A percentile compares a stretch with the other conserved stretches of the same genome.
Evolutionary conservation across 2,888 invertebrate species (phyloP).

Genomic region (Tromatobia lineatoria): DNA sequence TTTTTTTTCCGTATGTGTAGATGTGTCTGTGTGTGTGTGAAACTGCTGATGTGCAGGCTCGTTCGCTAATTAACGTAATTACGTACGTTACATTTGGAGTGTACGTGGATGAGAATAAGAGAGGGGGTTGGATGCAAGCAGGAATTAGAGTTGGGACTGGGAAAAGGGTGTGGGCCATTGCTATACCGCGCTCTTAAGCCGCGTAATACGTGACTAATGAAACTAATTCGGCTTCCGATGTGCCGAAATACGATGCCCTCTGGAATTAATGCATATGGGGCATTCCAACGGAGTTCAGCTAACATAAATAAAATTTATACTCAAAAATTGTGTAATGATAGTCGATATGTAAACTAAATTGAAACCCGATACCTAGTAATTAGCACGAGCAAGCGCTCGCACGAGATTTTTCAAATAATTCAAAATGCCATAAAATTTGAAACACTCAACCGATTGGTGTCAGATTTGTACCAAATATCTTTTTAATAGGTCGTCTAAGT

Average conservation of each 20-base stretch:
- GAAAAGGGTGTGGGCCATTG: constrained; percentile 43
- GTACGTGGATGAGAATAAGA: constrained; percentile 36
- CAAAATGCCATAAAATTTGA: too few species aligned
- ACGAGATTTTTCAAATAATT: too few species aligned
- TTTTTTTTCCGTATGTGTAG: not conserved
- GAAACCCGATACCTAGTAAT: too few species aligned
- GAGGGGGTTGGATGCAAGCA: constrained; percentile 25
- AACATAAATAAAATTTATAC: too few species aligned
- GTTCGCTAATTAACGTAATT: constrained; percentile 62
- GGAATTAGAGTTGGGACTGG: constrained; percentile 51
- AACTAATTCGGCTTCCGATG: constrained; percentile 50
- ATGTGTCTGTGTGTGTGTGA: constrained; percentile 3
- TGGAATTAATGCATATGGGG: constrained; percentile 15
- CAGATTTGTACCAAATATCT: too few species aligned
- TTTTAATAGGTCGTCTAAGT: too few species aligned
- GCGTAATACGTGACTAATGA: constrained; percentile 63
- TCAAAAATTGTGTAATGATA: too few species aligned
- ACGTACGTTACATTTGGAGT: constrained; percentile 58
- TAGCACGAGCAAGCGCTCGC: too few species aligned
- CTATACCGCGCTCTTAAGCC: constrained; percentile 39
- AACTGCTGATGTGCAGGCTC: constrained; percentile 48
- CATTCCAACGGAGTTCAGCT: not conserved
- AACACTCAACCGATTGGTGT: too few species aligned
- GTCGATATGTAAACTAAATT: too few species aligned
- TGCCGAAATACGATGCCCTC: constrained; percentile 25